These are phyloP conservation scores for Motacilla tschutschensis DNA, from an alignment of 2,113 vertebrate genomes.

Conservation along the genomic window DNA sequence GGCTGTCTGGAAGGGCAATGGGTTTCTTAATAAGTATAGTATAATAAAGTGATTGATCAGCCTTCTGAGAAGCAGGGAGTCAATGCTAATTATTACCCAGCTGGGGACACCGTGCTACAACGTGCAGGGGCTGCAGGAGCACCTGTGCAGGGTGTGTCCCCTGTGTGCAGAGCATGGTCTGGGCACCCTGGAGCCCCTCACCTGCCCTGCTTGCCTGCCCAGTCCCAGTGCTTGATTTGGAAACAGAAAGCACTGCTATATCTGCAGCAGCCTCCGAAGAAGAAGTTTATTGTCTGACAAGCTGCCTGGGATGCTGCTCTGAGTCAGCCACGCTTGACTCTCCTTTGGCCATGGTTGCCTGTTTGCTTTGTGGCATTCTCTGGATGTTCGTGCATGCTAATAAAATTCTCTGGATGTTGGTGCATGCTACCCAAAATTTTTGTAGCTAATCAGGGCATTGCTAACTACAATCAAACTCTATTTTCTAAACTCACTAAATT, in stretches of 20 bases:
- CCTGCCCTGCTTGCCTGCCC: not conserved
- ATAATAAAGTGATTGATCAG: too few species aligned
- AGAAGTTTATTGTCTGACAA: not conserved
- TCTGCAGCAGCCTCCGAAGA: not conserved
- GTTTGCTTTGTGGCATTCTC: not conserved
- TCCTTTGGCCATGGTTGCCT: not conserved
- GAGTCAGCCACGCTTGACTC: not conserved
- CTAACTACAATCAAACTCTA: not conserved
- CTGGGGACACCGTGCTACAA: too few species aligned
- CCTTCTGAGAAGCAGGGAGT: too few species aligned
- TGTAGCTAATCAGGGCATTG: not conserved
- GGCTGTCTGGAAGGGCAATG: too few species aligned
- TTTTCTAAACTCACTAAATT: not conserved
- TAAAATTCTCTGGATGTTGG: not conserved
- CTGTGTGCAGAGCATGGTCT: not conserved
- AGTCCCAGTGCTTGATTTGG: accelerated
- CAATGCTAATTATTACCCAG: too few species aligned
- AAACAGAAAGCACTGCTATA: too few species aligned
- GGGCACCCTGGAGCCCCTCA: accelerated
- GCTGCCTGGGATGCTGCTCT: not conserved
- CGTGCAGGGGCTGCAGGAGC: not conserved
- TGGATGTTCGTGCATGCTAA: not conserved
- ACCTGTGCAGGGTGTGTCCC: accelerated
- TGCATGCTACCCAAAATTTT: not conserved
- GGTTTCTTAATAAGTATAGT: too few species aligned